Evolutionary conservation across 1,140 invertebrate genomes (phyloP).

Genomic region (Samia ricini): DNA sequence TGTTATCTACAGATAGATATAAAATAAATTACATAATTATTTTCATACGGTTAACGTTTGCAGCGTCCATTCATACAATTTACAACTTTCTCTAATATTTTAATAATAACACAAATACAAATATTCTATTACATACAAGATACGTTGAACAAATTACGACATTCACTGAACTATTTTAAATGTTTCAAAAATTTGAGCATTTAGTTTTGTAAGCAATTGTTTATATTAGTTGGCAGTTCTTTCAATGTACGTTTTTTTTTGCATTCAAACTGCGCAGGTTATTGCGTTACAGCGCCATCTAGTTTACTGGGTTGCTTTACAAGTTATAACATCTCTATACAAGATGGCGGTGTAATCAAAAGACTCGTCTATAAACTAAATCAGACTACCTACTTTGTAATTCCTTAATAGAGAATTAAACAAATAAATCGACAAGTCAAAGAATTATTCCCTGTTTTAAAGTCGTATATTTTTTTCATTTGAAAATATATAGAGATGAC

Average conservation of each 20-base stretch:
- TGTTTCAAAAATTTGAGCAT: conserved; percentile 5
- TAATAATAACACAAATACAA: conserved; percentile 7
- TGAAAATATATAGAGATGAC: too few species aligned
- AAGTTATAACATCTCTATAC: conserved; percentile 11
- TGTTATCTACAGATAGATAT: conserved; percentile 75
- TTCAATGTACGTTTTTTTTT: neutral
- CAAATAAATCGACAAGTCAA: too few species aligned
- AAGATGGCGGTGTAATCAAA: conserved; percentile 17
- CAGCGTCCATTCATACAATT: conserved; percentile 51
- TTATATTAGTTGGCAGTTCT: too few species aligned
- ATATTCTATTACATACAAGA: conserved; percentile 9
- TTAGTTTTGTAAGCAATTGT: conserved; percentile 7
- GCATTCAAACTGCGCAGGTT: neutral
- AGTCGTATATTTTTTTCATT: too few species aligned
- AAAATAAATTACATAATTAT: conserved; percentile 75
- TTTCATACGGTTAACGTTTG: conserved; percentile 43
- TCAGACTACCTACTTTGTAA: too few species aligned
- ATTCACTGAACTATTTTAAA: conserved; percentile 3
- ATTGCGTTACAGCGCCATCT: conserved; percentile 20
- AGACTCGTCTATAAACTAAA: too few species aligned
- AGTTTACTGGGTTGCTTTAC: neutral
- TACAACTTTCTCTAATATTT: conserved; percentile 6
- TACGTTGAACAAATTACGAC: conserved; percentile 25
- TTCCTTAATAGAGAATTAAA: too few species aligned
- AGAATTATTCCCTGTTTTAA: too few species aligned